A percentile compares a stretch with the other conserved stretches of the same genome.
phyloP scores from a whole-genome alignment of 2,888 invertebrate genomes.

The Stenodema calcarata region DNA sequence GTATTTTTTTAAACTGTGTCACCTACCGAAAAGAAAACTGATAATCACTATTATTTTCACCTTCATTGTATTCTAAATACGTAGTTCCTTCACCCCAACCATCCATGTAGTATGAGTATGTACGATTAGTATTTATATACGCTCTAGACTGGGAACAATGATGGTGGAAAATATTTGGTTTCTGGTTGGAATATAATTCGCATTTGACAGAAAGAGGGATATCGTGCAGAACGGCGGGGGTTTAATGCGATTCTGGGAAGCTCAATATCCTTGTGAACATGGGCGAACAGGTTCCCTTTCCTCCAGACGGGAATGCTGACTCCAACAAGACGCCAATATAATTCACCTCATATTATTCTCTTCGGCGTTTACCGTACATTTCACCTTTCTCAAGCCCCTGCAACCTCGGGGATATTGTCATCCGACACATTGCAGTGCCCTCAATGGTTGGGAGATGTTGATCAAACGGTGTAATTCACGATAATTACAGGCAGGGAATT shows the following conservation, averaged over 20 bases:
- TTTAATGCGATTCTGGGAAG: background rate
- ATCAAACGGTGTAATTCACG: no score
- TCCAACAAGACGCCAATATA: conserved; percentile 24
- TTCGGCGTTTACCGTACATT: background rate
- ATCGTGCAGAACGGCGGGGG: background rate
- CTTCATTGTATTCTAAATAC: no score
- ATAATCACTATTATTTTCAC: no score
- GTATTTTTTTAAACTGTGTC: no score
- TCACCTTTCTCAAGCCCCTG: background rate
- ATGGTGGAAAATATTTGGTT: background rate
- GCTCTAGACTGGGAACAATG: no score
- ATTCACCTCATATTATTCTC: background rate
- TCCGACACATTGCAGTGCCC: no score
- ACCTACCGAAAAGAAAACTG: no score
- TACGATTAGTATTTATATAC: no score
- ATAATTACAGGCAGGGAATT: no score
- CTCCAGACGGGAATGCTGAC: background rate
- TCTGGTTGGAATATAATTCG: background rate
- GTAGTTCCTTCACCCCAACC: no score
- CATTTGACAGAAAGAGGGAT: background rate
- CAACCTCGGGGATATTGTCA: background rate
- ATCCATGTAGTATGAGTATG: no score
- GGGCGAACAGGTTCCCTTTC: background rate
- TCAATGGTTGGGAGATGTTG: no score
- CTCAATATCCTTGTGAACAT: conserved; percentile 18